Evolutionary conservation across 2,797 vertebrate genomes (phyloP).

Genomic region (Coreius guichenoti): DNA sequence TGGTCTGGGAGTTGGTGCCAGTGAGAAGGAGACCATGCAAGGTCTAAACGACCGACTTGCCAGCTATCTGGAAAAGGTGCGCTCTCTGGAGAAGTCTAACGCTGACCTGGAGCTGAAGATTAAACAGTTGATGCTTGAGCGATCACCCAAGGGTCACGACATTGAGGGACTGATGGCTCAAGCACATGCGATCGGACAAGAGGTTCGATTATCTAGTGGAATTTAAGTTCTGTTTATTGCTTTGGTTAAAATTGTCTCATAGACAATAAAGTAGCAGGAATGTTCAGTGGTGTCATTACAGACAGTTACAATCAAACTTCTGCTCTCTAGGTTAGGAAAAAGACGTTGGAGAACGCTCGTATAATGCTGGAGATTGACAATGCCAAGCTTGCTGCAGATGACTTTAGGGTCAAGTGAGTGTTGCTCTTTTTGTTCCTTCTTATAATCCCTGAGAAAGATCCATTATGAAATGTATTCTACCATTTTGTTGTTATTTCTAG

Average conservation of each 20-base stretch:
- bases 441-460: background rate
- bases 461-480: background rate
- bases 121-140: conserved; percentile 80
- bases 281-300: background rate
- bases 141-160: conserved; percentile 74
- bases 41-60: conserved; percentile 80
- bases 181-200: conserved; percentile 78
- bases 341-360: conserved; percentile 78
- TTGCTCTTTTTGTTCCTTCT: conserved; percentile 11
- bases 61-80: conserved; percentile 83
- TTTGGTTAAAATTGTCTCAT: background rate
- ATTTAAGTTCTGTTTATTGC: background rate
- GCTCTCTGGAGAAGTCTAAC: conserved; percentile 80
- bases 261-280: background rate
- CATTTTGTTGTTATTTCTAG: background rate
- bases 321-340: conserved; percentile 75
- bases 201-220: conserved; percentile 71
- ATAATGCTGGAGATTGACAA: conserved; percentile 85
- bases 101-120: conserved; percentile 81
- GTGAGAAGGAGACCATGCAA: conserved; percentile 83
- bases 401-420: conserved; percentile 85
- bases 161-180: conserved; percentile 80
- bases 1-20: conserved; percentile 62
- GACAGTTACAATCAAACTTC: background rate
- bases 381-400: conserved; percentile 83